These are phyloP conservation scores for Coleophora deauratella DNA, from an alignment of 2,888 invertebrate species.

Conservation along the genomic window DNA sequence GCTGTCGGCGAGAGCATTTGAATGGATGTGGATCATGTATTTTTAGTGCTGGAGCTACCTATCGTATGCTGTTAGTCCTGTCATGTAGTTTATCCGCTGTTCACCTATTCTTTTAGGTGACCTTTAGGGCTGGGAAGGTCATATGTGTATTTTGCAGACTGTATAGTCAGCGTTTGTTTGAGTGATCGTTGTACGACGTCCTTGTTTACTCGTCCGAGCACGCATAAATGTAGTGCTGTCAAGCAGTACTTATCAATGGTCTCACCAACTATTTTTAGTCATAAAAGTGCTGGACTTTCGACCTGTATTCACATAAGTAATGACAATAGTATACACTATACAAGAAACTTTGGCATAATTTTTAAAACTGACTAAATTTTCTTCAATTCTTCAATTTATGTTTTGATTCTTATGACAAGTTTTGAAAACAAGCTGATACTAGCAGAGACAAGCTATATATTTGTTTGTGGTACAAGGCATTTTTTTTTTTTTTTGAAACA, in stretches of 20 bases:
- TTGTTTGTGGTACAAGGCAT: no score
- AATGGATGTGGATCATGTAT: conserved; percentile 15
- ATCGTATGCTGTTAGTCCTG: conserved; percentile 14
- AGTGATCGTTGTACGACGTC: conserved; percentile 31
- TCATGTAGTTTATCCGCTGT: conserved; percentile 19
- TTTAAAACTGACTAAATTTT: no score
- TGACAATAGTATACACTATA: no score
- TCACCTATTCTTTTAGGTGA: conserved; percentile 24
- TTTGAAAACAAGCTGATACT: no score
- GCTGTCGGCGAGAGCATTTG: conserved; percentile 15
- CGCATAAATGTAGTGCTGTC: no score
- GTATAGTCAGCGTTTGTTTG: conserved; percentile 26
- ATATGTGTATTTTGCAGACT: conserved; percentile 46
- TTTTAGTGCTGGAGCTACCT: conserved; percentile 18
- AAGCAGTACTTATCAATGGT: no score
- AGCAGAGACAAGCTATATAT: no score
- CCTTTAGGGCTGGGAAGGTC: conserved; percentile 59
- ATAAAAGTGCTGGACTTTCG: not conserved
- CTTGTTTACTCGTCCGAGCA: conserved; percentile 27
- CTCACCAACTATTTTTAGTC: conserved; percentile 36
- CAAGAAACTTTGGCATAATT: no score
- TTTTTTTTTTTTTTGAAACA: no score
- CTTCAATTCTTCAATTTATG: no score
- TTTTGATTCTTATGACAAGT: no score
- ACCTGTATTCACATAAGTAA: no score